Base-by-base conservation (phyloP, 2,113 vertebrate genomes). In the Tretioscincus oriximinensis region DNA sequence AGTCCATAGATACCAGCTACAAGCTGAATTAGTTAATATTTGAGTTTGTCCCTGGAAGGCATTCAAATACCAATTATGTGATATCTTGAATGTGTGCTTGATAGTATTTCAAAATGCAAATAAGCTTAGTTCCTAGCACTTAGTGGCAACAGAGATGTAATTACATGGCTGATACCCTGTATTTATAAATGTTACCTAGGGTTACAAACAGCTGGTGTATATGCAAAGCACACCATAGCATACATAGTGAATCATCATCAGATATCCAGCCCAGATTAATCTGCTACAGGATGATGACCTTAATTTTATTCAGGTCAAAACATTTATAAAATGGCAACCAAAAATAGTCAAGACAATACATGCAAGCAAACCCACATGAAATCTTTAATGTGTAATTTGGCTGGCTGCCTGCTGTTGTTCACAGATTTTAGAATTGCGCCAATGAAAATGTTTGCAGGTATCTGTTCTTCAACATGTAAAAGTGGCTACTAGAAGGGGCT, bases 241-340 rank as follows among this genome's bases (percentile, higher is more conserved):
- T 45, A 28, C 85, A 78, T 29, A 80, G 31, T 0, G 0, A 73
- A 73, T 91, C 82, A 75, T 90, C 81, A 71, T 86, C 80, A 41
- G 81, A 82, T 80, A 80, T 58, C 78, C 81, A 85, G 81, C 75
- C 58, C 82, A 86, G 60, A 69, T 60, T 83, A 85, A 87, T 91
- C 76, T 85, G 84, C 83, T 88, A 88, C 88, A 73, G 75, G 72
- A 3, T 82, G 73, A 78, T 80, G 88, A 88, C 64, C 41, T 91
- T 91, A 86, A 79, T 89, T 91, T 90, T 86, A 90, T 84, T 71
- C 86, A 88, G 85, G 84, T 85, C 84, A 87, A 26, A 77, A 84
- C 77, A 80, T 28, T 81, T 76, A 35, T 81, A 73, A 89, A 86
- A 84, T 64, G 31, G 60, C 2, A 14, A 63, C 85, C 78, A 80